phyloP scores from a whole-genome alignment of 2,797 vertebrate species.

The Anisognathus igniventris region DNA sequence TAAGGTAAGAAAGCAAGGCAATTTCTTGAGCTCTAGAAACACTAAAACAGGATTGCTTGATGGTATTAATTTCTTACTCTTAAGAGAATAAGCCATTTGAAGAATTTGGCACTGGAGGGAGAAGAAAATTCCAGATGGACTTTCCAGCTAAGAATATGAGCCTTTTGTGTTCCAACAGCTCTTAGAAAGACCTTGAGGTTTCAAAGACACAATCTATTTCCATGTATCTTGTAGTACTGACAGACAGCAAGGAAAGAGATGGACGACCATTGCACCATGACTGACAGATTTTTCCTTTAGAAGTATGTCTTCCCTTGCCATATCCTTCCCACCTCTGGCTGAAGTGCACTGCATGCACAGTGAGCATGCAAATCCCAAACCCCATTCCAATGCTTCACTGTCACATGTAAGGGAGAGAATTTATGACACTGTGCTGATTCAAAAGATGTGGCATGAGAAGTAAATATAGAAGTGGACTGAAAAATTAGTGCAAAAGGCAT shows the following conservation, averaged over 20 bases:
- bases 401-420: constrained; percentile 6
- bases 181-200: constrained; percentile 43
- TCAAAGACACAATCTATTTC: constrained; percentile 53
- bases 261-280: background rate
- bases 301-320: background rate
- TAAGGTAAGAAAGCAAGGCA: background rate
- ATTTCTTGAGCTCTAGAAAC: background rate
- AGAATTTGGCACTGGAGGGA: background rate
- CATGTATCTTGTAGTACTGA: background rate
- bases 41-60: background rate
- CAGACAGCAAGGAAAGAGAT: constrained; percentile 10
- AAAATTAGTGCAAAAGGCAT: constrained; percentile 33
- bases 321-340: background rate
- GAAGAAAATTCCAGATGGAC: background rate
- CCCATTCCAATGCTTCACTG: constrained; percentile 53
- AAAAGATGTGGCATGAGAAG: constrained; percentile 26
- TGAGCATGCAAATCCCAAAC: constrained; percentile 40
- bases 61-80: background rate
- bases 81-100: background rate
- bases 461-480: constrained; percentile 33
- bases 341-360: constrained; percentile 26
- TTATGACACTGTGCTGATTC: constrained; percentile 54
- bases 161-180: background rate
- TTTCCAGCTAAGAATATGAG: background rate
- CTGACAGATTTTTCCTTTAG: constrained; percentile 38